Percentiles rank a stretch among this genome's conserved stretches.
Evolutionary conservation across 2,888 invertebrate genomes (phyloP).

Genomic region (Cantharis rustica): DNA sequence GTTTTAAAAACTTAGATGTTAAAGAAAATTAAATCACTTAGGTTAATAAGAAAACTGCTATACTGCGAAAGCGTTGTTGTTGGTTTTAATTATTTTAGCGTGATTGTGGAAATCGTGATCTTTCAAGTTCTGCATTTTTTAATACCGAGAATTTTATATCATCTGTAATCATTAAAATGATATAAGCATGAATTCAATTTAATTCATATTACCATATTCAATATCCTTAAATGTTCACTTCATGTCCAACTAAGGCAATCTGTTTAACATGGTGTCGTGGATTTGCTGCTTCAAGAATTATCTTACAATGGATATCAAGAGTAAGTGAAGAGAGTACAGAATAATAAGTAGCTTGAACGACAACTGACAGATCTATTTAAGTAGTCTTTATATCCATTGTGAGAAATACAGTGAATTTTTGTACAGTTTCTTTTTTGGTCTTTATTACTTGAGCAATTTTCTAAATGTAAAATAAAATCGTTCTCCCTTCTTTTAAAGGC

Average conservation of each 20-base stretch:
- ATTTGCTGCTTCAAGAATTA: conserved; percentile 12
- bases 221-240: conserved; percentile 8
- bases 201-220: conserved; percentile 7
- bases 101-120: neutral
- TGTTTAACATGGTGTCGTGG: conserved; percentile 14
- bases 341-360: conserved; percentile 16
- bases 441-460: conserved; percentile 4
- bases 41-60: conserved; percentile 2
- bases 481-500: neutral
- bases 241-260: conserved; percentile 13
- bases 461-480: neutral
- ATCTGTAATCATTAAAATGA: neutral
- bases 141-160: neutral
- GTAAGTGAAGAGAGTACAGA: conserved; percentile 9
- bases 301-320: conserved; percentile 11
- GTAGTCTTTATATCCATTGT: conserved; percentile 3
- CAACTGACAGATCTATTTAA: conserved; percentile 24
- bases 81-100: neutral
- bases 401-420: neutral
- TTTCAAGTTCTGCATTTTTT: neutral
- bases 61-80: neutral
- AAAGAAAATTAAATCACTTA: conserved; percentile 11
- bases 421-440: conserved; percentile 1
- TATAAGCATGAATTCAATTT: conserved; percentile 5
- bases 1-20: neutral